A percentile compares a stretch with the other conserved stretches of the same genome.
phyloP scores from a whole-genome alignment of 2,888 invertebrate genomes.

The Drosophila lutescens region DNA sequence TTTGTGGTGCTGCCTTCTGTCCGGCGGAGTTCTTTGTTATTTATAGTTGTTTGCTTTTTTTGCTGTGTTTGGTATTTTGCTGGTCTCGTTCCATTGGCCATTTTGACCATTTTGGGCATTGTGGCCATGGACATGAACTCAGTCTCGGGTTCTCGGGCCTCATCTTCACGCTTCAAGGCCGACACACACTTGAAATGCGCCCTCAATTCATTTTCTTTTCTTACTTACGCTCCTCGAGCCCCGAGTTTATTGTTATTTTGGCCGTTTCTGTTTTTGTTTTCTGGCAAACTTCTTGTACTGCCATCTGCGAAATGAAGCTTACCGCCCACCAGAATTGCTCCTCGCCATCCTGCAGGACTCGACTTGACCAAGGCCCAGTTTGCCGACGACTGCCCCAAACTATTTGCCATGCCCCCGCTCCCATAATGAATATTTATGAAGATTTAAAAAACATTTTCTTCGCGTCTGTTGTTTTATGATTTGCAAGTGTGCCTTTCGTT shows the following conservation, averaged over 20 bases:
- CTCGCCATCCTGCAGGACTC: conserved; percentile 9
- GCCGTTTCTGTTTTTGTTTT: conserved; percentile 56
- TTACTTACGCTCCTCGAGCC: conserved; percentile 44
- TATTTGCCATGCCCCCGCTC: conserved; percentile 66
- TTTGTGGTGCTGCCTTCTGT: conserved; percentile 28
- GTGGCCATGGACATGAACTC: conserved; percentile 38
- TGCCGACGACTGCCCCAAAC: conserved; percentile 65
- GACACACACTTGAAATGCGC: conserved; percentile 34
- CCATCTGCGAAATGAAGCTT: conserved; percentile 73
- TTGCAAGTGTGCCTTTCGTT: conserved; percentile 75
- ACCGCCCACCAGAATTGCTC: conserved; percentile 33
- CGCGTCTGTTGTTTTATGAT: conserved; percentile 82
- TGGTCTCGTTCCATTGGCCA: conserved; percentile 28
- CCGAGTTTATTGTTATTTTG: conserved; percentile 49
- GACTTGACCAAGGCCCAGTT: conserved; percentile 43
- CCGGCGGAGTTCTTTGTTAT: conserved; percentile 29
- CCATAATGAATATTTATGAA: conserved; percentile 83
- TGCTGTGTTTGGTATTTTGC: not conserved
- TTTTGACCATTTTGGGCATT: conserved; percentile 27
- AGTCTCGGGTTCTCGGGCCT: conserved; percentile 14
- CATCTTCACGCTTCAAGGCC: conserved; percentile 46
- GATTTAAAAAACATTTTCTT: conserved; percentile 82
- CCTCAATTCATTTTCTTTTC: conserved; percentile 42
- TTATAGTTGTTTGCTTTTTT: conserved; percentile 25
- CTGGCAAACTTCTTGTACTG: conserved; percentile 54